Base-by-base conservation (phyloP, 2,888 invertebrate genomes). In the Eupithecia vulgata region DNA sequence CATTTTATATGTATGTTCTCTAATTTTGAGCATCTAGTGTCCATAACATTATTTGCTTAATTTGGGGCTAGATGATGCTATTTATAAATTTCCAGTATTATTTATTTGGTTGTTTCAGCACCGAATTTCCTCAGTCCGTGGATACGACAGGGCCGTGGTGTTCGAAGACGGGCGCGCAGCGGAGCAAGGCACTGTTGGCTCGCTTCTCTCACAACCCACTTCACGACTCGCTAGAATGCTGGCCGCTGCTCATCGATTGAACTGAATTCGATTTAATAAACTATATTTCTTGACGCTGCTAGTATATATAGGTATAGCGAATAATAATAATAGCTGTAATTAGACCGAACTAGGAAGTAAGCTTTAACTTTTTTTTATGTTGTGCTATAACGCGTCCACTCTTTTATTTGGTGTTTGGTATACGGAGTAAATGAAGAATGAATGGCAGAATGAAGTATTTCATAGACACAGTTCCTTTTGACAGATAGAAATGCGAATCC, bases 141-240 rank as follows among this genome's bases (percentile, higher is more conserved):
- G 95, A 73, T 97, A 96, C 90, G 96, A 96, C 85, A 95, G 96
- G 78, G 95, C 96, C 71, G 91, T 97, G 77, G 96, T 97, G 64
- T 87, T 97, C 82, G 96, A 97, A 73, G 95, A 95, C 75, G 97
- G 97, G 0, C 90, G 93, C 77, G 93, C 96, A 68, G 95, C 95
- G 42, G 97, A 97, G 87, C 95, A 96, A 77, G 97, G 97, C 66
- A 84, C 95, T 59, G 96, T 97, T 0, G 78, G 87, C 64, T 92
- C 95, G 67, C 90, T 97, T 57, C 91, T 96, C 40, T 88, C 93
- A 59, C 94, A 94, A 71, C 91, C 95, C 4, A 88, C 89, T 83
- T 95, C 96, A 21, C 90, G 95, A 34, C 96, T 97, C 79, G 94
- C 95, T 42, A 89, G 95, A 42, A 95, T 96, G 93, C 85, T 96